Conservation (phyloP, 92 coral and sea anemone genomes). For the Siderastrea radians region DNA sequence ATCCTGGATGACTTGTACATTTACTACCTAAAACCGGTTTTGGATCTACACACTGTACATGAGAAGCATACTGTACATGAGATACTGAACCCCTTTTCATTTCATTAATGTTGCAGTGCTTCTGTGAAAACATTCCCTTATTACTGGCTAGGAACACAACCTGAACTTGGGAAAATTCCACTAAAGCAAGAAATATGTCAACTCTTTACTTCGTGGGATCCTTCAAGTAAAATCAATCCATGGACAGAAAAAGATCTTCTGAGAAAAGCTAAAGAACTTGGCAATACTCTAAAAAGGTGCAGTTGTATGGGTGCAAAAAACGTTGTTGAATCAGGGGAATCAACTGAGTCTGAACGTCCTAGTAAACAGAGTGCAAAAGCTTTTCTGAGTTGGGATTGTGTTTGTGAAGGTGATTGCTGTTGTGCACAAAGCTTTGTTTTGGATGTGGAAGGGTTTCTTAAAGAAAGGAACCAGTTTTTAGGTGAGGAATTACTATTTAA, state of each 20-base stretch:
- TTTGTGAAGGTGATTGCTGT: neutral
- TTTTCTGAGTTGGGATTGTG: neutral
- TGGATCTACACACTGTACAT: too few species aligned
- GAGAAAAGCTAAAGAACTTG: conserved; percentile 28
- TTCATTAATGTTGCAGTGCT: neutral
- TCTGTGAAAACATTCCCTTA: neutral
- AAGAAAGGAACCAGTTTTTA: neutral
- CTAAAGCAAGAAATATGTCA: conserved; percentile 1
- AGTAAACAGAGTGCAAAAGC: neutral
- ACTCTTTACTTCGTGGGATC: neutral
- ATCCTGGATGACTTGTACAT: too few species aligned
- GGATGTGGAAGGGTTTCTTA: conserved; percentile 2
- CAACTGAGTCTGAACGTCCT: neutral
- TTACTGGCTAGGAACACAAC: neutral
- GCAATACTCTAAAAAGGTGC: conserved; percentile 2
- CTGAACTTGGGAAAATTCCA: neutral
- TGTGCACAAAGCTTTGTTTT: conserved; percentile 1
- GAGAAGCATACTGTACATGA: too few species aligned
- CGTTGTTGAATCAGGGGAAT: neutral
- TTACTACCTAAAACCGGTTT: too few species aligned
- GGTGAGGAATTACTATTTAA: neutral
- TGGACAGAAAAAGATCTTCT: conserved; percentile 23
- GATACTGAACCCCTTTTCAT: neutral
- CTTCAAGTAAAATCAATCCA: neutral
- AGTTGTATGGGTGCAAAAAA: conserved; percentile 1